phyloP scores from a whole-genome alignment of 2,797 vertebrate genomes.

The Melanotaenia parkinsoni region DNA sequence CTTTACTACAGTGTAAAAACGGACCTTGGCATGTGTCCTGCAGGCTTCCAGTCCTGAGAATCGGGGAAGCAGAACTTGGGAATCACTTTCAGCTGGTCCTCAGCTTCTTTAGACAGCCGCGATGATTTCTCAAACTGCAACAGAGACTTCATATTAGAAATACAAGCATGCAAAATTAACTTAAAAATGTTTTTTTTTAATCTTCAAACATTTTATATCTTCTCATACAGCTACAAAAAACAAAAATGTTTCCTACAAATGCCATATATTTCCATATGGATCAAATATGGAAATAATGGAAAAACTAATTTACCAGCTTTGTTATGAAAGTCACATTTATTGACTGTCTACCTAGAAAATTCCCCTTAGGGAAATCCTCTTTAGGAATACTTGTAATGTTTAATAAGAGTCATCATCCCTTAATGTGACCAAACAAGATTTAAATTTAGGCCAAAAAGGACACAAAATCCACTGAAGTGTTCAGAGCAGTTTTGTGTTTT shows the following conservation, averaged over 20 bases:
- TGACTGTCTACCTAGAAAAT: constrained; percentile 5
- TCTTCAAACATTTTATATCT: background rate
- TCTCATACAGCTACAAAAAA: background rate
- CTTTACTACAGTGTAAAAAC: constrained; percentile 11
- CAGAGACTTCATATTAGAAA: background rate
- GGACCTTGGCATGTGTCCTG: constrained; percentile 90
- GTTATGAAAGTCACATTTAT: background rate
- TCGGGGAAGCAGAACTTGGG: constrained; percentile 98
- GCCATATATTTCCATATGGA: too few species aligned
- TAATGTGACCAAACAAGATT: constrained; percentile 40
- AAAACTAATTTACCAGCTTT: background rate
- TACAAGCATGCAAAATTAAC: background rate
- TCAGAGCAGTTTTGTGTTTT: background rate
- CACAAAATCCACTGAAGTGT: constrained; percentile 17
- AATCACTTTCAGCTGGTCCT: constrained; percentile 95
- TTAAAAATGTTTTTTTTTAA: background rate
- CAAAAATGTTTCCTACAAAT: background rate
- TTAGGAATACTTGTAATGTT: background rate
- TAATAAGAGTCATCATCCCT: constrained; percentile 15
- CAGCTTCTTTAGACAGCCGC: constrained; percentile 90
- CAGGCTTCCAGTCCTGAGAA: constrained; percentile 91
- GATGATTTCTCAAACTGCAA: constrained; percentile 91
- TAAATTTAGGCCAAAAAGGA: constrained; percentile 8
- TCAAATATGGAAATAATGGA: background rate
- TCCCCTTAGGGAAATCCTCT: background rate